Evolutionary conservation across 1,140 invertebrate species (phyloP).

Genomic region (Halictus rubicundus): DNA sequence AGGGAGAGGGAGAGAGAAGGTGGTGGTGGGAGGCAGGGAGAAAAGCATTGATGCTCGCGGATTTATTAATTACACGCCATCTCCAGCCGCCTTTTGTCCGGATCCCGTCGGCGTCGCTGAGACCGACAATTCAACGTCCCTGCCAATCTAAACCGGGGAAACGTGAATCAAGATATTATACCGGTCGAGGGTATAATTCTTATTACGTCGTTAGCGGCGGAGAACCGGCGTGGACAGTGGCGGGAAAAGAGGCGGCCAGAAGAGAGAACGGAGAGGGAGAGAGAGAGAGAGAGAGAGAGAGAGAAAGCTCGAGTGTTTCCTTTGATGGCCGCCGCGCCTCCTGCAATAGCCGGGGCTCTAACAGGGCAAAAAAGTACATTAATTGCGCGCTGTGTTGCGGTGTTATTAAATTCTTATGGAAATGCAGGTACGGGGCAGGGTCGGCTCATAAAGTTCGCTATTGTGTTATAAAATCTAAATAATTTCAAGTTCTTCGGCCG

Average conservation of each 20-base stretch:
- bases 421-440: conserved; percentile 66
- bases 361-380: conserved; percentile 79
- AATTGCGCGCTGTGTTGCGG: conserved; percentile 78
- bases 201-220: conserved; percentile 55
- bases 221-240: not conserved
- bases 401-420: conserved; percentile 81
- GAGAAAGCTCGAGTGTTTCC: conserved; percentile 27
- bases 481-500: conserved; percentile 73
- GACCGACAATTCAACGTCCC: conserved; percentile 40
- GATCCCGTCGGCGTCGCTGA: not conserved
- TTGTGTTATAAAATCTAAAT: conserved; percentile 80
- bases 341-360: conserved; percentile 57
- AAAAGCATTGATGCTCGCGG: conserved; percentile 30
- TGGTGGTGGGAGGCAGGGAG: too few species aligned
- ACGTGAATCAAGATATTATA: conserved; percentile 52
- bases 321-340: conserved; percentile 56
- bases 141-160: conserved; percentile 49
- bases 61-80: conserved; percentile 53
- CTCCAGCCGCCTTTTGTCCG: conserved; percentile 23
- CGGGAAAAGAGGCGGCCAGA: not conserved
- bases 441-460: conserved; percentile 78
- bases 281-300: conserved; percentile 12
- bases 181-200: conserved; percentile 59
- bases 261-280: not conserved
- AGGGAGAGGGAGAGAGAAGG: too few species aligned